A percentile compares a stretch with the other conserved stretches of the same genome.
Evolutionary conservation across 2,797 vertebrate species (phyloP).

Genomic region (Xerus rutilus): DNA sequence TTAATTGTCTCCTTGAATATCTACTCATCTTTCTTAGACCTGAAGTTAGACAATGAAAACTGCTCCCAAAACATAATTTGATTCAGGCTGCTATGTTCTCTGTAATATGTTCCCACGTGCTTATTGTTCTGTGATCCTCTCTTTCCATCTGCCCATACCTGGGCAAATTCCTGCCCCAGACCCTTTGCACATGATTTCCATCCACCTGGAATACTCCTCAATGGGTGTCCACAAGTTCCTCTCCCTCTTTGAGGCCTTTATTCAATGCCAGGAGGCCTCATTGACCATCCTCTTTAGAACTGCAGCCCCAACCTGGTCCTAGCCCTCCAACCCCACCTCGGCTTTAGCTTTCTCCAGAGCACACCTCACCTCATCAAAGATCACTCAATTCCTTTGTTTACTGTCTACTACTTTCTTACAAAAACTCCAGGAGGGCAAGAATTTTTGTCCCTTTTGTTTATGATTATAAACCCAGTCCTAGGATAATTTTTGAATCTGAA

Average conservation of each 20-base stretch:
- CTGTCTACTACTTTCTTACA: not conserved
- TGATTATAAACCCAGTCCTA: not conserved
- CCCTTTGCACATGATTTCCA: not conserved
- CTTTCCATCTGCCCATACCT: not conserved
- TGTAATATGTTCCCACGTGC: fast-evolving
- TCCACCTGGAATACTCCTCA: not conserved
- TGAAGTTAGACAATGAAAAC: not conserved
- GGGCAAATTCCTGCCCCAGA: not conserved
- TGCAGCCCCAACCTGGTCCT: not conserved
- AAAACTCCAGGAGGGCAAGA: not conserved
- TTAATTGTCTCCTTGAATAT: not conserved
- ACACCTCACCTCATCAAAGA: not conserved
- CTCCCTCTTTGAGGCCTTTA: not conserved
- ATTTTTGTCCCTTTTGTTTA: not conserved
- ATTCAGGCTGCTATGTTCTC: not conserved
- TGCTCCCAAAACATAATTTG: not conserved
- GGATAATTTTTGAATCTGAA: not conserved
- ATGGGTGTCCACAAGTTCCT: too few species aligned
- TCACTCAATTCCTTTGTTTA: not conserved
- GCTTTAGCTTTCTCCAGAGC: not conserved
- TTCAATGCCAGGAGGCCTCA: not conserved
- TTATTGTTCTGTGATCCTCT: too few species aligned
- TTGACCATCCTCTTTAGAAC: not conserved
- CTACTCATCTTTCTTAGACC: not conserved
- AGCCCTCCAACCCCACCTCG: not conserved